These are phyloP conservation scores for Eira barbara DNA, from an alignment of 2,113 vertebrate genomes.

Conservation along the genomic window DNA sequence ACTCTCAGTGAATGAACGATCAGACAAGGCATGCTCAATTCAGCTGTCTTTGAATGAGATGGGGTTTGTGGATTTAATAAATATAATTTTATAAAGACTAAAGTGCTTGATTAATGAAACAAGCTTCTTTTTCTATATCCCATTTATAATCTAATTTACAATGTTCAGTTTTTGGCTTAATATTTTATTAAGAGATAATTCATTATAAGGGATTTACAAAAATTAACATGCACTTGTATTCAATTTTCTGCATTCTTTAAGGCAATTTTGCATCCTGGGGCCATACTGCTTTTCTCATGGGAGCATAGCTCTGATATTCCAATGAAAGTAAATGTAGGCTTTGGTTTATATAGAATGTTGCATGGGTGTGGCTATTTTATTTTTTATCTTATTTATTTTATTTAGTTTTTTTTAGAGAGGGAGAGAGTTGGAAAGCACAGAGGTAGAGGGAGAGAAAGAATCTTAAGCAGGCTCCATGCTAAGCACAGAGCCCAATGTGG, in stretches of 20 bases:
- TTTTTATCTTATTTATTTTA: neutral
- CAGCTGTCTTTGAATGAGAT: slow-evolving; percentile 10
- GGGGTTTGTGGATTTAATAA: slow-evolving; percentile 41
- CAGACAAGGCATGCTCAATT: neutral
- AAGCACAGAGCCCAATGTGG: neutral
- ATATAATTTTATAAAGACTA: slow-evolving; percentile 31
- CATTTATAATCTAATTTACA: slow-evolving; percentile 59
- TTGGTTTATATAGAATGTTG: neutral
- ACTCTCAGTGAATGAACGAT: neutral
- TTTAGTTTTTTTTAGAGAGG: neutral
- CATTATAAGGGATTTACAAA: slow-evolving; percentile 16
- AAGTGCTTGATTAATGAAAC: slow-evolving; percentile 50
- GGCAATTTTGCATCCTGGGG: slow-evolving; percentile 40
- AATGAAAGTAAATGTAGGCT: neutral
- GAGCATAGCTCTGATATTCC: neutral
- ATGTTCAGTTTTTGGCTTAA: slow-evolving; percentile 49
- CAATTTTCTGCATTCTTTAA: slow-evolving; percentile 53
- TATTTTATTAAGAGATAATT: slow-evolving; percentile 58
- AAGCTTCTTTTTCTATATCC: slow-evolving; percentile 32
- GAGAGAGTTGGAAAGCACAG: neutral
- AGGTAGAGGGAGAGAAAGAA: neutral
- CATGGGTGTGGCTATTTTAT: neutral
- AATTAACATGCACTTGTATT: slow-evolving; percentile 45
- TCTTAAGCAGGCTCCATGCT: neutral
- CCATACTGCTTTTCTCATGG: neutral